These are phyloP conservation scores for Sepiola atlantica DNA, from an alignment of 2,888 invertebrate species.

Conservation along the genomic window DNA sequence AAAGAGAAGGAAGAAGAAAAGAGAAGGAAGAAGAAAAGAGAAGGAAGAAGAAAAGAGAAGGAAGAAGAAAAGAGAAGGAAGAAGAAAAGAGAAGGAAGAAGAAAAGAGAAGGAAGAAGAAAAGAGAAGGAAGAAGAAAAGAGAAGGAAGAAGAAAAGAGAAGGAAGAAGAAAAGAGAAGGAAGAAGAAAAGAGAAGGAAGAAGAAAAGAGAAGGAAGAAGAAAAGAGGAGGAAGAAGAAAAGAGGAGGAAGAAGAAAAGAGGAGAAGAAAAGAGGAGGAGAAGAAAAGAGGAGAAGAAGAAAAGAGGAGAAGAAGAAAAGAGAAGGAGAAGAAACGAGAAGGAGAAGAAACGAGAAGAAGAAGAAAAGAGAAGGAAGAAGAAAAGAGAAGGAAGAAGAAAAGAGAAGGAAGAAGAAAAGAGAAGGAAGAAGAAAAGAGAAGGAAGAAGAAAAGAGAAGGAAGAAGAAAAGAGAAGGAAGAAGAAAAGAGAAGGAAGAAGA, in stretches of 20 bases:
- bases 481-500: background rate
- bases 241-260: background rate
- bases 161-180: background rate
- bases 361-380: background rate
- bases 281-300: conserved; percentile 61
- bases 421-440: background rate
- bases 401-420: background rate
- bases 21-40: background rate
- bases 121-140: background rate
- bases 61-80: conserved; percentile 41
- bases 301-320: background rate
- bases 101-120: background rate
- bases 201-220: background rate
- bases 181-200: background rate
- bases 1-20: no score
- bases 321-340: background rate
- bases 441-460: background rate
- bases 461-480: background rate
- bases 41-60: background rate
- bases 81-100: background rate
- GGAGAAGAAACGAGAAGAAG: background rate
- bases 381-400: background rate
- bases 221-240: background rate
- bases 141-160: background rate
- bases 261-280: no score